phyloP scores from a whole-genome alignment of 2,797 vertebrate species.

The Salarias fasciatus region DNA sequence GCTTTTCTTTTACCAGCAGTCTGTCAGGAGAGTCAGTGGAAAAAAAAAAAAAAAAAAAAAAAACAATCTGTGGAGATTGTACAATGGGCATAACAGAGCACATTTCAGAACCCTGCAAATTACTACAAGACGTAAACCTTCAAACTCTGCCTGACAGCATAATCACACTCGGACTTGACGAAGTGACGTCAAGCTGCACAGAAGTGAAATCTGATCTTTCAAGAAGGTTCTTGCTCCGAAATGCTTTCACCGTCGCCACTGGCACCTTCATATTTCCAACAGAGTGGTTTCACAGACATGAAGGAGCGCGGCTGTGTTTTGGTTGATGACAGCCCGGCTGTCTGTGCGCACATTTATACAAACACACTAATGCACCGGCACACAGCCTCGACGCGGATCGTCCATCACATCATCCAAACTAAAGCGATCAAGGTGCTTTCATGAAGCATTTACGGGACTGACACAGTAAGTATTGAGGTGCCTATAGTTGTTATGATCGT shows the following conservation, averaged over 20 bases:
- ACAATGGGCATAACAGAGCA: not conserved
- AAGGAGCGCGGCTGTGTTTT: not conserved
- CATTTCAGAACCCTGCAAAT: not conserved
- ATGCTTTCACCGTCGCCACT: not conserved
- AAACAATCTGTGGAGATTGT: too few species aligned
- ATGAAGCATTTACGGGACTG: constrained; percentile 26
- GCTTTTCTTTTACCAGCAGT: too few species aligned
- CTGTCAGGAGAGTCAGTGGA: too few species aligned
- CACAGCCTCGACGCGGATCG: constrained; percentile 6
- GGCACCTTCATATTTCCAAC: not conserved
- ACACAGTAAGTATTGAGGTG: constrained; percentile 1
- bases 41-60: too few species aligned
- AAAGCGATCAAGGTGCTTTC: constrained; percentile 30
- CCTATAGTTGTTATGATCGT: constrained; percentile 6
- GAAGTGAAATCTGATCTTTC: not conserved
- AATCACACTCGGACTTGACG: not conserved
- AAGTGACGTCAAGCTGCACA: not conserved
- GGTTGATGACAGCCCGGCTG: not conserved
- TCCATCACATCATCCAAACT: constrained; percentile 19
- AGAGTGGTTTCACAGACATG: not conserved
- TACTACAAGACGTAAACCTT: not conserved
- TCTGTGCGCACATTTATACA: not conserved
- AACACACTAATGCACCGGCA: not conserved
- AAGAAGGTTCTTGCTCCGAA: not conserved
- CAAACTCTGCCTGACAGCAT: not conserved